A percentile compares a stretch with the other conserved stretches of the same genome.
These are phyloP conservation scores for Biston stratarius DNA, from an alignment of 2,888 invertebrate genomes.

Conservation along the genomic window DNA sequence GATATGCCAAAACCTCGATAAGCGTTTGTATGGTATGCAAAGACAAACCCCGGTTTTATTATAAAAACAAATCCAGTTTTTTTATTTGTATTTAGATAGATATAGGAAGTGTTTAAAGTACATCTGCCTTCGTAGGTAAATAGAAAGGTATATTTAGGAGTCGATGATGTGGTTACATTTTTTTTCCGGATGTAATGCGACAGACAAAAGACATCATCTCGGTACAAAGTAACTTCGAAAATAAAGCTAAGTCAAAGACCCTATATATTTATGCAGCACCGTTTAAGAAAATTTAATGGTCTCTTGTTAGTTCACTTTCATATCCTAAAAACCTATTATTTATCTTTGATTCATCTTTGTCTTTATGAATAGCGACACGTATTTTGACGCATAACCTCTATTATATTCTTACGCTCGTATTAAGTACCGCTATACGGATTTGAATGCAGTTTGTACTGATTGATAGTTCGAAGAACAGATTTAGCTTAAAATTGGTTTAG, in stretches of 20 bases:
- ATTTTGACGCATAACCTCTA: conserved; percentile 17
- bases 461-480: conserved; percentile 34
- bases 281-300: conserved; percentile 30
- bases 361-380: conserved; percentile 22
- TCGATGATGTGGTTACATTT: too few relatives aligned
- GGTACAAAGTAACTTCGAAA: neutral
- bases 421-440: conserved; percentile 32
- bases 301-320: conserved; percentile 35
- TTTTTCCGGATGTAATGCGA: neutral
- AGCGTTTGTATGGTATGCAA: too few relatives aligned
- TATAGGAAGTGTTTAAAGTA: too few relatives aligned
- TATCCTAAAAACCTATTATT: conserved; percentile 30
- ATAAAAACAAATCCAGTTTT: too few relatives aligned
- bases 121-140: too few relatives aligned
- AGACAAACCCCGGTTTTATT: conserved; percentile 34
- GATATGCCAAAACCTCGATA: too few relatives aligned
- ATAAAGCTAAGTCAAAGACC: conserved; percentile 14
- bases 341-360: conserved; percentile 29
- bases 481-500: conserved; percentile 30
- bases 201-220: too few relatives aligned
- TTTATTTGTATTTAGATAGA: too few relatives aligned
- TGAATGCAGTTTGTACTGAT: conserved; percentile 35
- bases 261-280: conserved; percentile 23
- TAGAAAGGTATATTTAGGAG: too few relatives aligned
- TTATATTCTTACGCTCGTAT: conserved; percentile 22